Conservation (phyloP, 2,888 invertebrate genomes). For the Tribolium freemani region DNA sequence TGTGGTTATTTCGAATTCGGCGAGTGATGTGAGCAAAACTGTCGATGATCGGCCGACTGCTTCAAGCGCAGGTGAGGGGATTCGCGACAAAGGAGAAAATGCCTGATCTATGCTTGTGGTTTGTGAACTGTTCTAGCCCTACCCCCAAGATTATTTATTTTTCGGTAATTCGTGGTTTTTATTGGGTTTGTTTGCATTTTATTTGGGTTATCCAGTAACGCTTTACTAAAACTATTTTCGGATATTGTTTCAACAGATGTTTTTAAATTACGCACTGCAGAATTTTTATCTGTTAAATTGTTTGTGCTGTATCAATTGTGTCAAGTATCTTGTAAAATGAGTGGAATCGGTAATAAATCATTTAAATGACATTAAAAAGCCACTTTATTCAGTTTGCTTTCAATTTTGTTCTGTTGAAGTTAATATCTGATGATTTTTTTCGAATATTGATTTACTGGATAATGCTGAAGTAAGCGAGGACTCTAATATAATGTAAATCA, state of each 20-base stretch:
- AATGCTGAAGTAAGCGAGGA: neutral
- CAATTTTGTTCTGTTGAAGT: neutral
- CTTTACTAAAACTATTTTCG: neutral
- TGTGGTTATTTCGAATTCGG: constrained; percentile 43
- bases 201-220: neutral
- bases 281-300: too few relatives aligned
- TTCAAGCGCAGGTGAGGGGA: constrained; percentile 65
- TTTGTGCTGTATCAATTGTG: too few relatives aligned
- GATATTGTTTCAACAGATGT: constrained; percentile 1
- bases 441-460: neutral
- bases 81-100: constrained; percentile 66
- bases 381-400: too few relatives aligned
- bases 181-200: constrained; percentile 52
- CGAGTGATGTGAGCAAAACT: constrained; percentile 37
- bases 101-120: constrained; percentile 66
- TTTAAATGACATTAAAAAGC: too few relatives aligned
- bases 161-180: constrained; percentile 66
- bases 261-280: too few relatives aligned
- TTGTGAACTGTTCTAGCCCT: constrained; percentile 58
- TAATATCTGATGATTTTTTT: neutral
- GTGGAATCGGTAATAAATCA: too few relatives aligned
- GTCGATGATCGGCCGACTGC: constrained; percentile 52
- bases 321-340: too few relatives aligned
- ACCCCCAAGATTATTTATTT: constrained; percentile 60
- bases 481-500: neutral